A percentile compares a stretch with the other conserved stretches of the same genome.
Evolutionary conservation across 2,888 invertebrate species (phyloP).

Genomic region (Fissipunctia ypsillon): DNA sequence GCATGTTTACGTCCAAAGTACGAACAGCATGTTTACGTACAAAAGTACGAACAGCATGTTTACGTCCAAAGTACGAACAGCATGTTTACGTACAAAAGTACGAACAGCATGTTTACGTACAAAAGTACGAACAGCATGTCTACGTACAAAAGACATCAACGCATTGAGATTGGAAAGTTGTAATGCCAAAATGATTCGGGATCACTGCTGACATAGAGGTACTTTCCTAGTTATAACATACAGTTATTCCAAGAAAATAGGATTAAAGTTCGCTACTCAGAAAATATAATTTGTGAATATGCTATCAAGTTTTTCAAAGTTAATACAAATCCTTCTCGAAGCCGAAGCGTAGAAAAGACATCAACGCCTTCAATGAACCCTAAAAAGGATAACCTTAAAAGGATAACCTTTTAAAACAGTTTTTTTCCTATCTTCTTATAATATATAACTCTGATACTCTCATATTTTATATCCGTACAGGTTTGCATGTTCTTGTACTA

Average conservation of each 20-base stretch:
- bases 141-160: conserved; percentile 36
- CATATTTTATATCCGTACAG: conserved; percentile 17
- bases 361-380: neutral
- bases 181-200: neutral
- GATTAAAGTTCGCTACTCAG: neutral
- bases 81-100: conserved; percentile 14
- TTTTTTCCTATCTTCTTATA: no score
- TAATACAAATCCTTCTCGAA: neutral
- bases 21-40: neutral
- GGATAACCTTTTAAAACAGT: neutral
- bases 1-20: no score
- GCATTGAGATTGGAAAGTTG: neutral
- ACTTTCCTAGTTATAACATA: neutral
- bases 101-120: neutral
- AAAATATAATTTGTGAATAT: neutral
- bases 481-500: conserved; percentile 26
- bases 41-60: no score
- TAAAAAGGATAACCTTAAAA: no score
- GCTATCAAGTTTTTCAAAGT: no score
- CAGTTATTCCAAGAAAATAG: neutral
- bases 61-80: no score
- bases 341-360: neutral
- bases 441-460: neutral
- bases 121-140: neutral
- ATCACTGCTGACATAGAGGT: neutral